Evolutionary conservation across 2,113 vertebrate species (phyloP), one percentile per base, ranked within the genome.

Genomic region (Festucalex cinctus): DNA sequence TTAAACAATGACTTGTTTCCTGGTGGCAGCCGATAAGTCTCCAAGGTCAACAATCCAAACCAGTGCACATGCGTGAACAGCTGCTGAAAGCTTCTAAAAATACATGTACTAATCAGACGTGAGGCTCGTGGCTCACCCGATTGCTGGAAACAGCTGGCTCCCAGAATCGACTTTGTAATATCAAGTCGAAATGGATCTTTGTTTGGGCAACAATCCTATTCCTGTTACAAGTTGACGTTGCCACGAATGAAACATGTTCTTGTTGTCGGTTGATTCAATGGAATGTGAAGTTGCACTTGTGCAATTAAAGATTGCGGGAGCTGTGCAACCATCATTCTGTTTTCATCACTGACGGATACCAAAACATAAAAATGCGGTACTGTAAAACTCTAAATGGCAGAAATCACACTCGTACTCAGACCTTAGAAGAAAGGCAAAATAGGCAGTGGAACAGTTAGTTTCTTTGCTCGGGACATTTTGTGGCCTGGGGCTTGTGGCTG

Each of bases 41-140:
- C 3, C 24, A 22, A 35, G 54, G 14, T 57, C 37, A 63, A 56
- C 28, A 54, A 46, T 37, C 46, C 60, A 64, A 24, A 24, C n/a
- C 62, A 46, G 13, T 46, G 20, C 46, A 72, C 66, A 32, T 35
- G 39, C 36, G 28, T 22, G 74, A 66, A 75, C 74, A 80, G 75
- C 67, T 73, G 65, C 63, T 76, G 65, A 81, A 68, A 63, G 49
- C 22, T 69, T 73, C 75, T 83, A 86, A 85, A 82, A 78, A 84
- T 86, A 86, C 63, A 44, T 19, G 1, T 39, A 36, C 44, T 69
- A 65, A 57, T 13, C 71, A 70, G 70, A 68, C 70, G 51, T 58
- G 51, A 49, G 8, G 20, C 28, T 6, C 5, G 43, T 36, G 37
- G 56, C 41, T 36, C 32, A 48, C 44, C 28, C 54, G 44, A 35